phyloP scores from a whole-genome alignment of 1,140 invertebrate species.

The Papilio aristodemus region DNA sequence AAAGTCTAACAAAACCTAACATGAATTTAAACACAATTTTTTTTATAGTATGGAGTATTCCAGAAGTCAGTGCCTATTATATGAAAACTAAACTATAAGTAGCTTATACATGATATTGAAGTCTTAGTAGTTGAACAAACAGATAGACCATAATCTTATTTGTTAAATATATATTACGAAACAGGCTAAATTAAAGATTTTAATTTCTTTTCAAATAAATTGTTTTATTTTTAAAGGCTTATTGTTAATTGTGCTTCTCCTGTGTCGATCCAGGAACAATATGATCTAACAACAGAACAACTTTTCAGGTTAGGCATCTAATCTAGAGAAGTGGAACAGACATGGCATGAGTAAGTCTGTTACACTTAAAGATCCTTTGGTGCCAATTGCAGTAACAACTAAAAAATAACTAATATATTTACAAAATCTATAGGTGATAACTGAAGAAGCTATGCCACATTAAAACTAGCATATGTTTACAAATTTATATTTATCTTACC shows the following conservation, averaged over 20 bases:
- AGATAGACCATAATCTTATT: slow-evolving; percentile 12
- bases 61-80: neutral
- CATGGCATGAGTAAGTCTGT: slow-evolving; percentile 61
- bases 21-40: neutral
- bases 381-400: slow-evolving; percentile 56
- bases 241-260: slow-evolving; percentile 64
- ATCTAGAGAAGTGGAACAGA: slow-evolving; percentile 48
- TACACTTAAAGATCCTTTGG: slow-evolving; percentile 55
- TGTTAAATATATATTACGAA: slow-evolving; percentile 7
- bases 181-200: slow-evolving; percentile 51
- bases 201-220: slow-evolving; percentile 63
- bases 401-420: slow-evolving; percentile 73
- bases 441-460: slow-evolving; percentile 37
- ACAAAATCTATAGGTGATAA: slow-evolving; percentile 48
- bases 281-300: slow-evolving; percentile 49
- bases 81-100: neutral
- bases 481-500: too few species aligned
- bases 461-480: slow-evolving; percentile 1
- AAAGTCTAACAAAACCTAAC: too few species aligned
- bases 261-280: slow-evolving; percentile 56
- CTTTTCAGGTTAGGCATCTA: slow-evolving; percentile 41
- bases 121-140: neutral
- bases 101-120: neutral
- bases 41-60: neutral
- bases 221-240: slow-evolving; percentile 65